These are phyloP conservation scores for Hestina assimilis DNA, from an alignment of 1,140 invertebrate genomes.

Conservation along the genomic window DNA sequence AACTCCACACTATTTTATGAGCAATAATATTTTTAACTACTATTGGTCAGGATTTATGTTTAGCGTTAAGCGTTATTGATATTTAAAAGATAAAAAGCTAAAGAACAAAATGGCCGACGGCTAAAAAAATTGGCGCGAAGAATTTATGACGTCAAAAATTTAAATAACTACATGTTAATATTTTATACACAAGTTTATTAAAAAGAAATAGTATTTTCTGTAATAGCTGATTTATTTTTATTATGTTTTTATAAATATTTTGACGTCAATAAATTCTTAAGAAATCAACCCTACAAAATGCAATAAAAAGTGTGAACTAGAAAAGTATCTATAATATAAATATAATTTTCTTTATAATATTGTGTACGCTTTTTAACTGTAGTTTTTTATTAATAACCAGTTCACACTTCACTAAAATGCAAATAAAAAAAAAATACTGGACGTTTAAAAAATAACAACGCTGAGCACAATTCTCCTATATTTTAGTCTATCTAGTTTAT, in stretches of 20 bases:
- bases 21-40: slow-evolving; percentile 68
- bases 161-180: too few species aligned
- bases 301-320: neutral
- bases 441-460: slow-evolving; percentile 43
- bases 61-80: slow-evolving; percentile 18
- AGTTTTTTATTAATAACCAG: neutral
- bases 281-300: neutral
- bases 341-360: neutral
- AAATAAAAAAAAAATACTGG: slow-evolving; percentile 32
- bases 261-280: neutral
- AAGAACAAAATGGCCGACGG: slow-evolving; percentile 1
- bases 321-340: neutral
- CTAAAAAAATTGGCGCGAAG: neutral
- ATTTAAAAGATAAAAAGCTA: too few species aligned
- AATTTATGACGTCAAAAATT: slow-evolving; percentile 10
- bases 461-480: slow-evolving; percentile 60
- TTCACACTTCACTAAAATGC: slow-evolving; percentile 3
- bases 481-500: slow-evolving; percentile 55
- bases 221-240: neutral
- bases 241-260: neutral
- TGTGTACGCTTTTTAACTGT: too few species aligned
- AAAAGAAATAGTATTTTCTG: neutral
- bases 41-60: slow-evolving; percentile 65
- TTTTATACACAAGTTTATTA: neutral
- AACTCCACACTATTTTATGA: slow-evolving; percentile 69